Evolutionary conservation across 2,113 vertebrate species (phyloP).

Genomic region (Verasper variegatus): DNA sequence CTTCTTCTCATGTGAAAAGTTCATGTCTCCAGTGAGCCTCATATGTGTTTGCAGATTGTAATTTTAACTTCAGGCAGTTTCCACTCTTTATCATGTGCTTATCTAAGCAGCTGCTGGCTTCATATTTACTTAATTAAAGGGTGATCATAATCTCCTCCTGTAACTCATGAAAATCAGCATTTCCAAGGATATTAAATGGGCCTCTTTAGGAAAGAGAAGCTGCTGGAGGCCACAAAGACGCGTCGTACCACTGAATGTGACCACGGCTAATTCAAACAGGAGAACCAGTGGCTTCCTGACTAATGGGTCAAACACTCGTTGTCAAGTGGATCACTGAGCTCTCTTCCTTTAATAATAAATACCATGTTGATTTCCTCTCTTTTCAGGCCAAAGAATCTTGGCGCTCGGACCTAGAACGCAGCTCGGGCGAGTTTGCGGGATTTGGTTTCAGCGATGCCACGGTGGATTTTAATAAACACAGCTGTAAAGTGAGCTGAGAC

Average conservation of each 20-base stretch:
- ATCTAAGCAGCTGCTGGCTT: too few relatives aligned
- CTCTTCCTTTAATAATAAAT: conserved; percentile 30
- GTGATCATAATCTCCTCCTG: too few relatives aligned
- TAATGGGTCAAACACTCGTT: conserved; percentile 12
- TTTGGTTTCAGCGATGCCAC: conserved; percentile 11
- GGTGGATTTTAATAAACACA: conserved; percentile 51
- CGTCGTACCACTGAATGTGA: conserved; percentile 11
- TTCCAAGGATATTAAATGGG: background rate
- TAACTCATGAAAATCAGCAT: too few relatives aligned
- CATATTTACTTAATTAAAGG: too few relatives aligned
- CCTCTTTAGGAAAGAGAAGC: background rate
- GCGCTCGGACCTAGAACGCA: conserved; percentile 1
- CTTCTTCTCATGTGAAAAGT: too few relatives aligned
- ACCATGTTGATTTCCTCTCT: conserved; percentile 17
- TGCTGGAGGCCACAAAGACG: background rate
- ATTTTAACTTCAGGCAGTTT: too few relatives aligned
- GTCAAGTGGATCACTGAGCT: conserved; percentile 27
- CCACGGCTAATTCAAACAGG: background rate
- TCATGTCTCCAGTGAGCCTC: too few relatives aligned
- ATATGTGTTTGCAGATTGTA: too few relatives aligned
- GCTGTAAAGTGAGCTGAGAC: conserved; percentile 24
- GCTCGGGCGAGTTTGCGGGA: background rate
- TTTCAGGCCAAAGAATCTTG: background rate
- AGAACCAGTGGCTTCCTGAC: conserved; percentile 7
- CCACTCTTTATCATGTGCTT: too few relatives aligned